These are phyloP conservation scores for Tribolium madens DNA, from an alignment of 1,140 invertebrate genomes.

Conservation along the genomic window DNA sequence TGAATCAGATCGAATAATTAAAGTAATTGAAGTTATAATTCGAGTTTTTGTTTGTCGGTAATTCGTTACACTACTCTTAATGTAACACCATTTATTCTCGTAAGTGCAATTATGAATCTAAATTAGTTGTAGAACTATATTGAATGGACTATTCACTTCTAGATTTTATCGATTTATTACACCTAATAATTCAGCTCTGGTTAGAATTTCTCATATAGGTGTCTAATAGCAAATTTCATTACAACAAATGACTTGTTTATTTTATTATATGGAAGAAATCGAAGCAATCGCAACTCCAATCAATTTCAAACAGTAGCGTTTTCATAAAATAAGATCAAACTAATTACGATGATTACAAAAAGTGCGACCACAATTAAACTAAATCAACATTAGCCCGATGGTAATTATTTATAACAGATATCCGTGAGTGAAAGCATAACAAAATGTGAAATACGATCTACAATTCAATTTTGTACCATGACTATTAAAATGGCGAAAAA, in stretches of 20 bases:
- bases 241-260: constrained; percentile 17
- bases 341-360: constrained; percentile 39
- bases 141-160: constrained; percentile 22
- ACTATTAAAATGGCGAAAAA: constrained; percentile 19
- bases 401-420: constrained; percentile 43
- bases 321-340: constrained; percentile 4
- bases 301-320: constrained; percentile 6
- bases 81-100: constrained; percentile 20
- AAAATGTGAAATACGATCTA: constrained; percentile 30
- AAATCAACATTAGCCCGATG: constrained; percentile 26
- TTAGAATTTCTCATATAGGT: neutral
- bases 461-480: constrained; percentile 30
- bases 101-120: constrained; percentile 17
- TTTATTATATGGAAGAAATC: neutral
- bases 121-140: constrained; percentile 12
- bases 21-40: constrained; percentile 12
- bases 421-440: constrained; percentile 43
- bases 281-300: neutral
- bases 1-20: constrained; percentile 1
- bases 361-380: constrained; percentile 32
- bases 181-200: constrained; percentile 22
- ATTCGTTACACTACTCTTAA: constrained; percentile 1
- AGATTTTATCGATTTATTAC: constrained; percentile 36
- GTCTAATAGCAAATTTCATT: constrained; percentile 13
- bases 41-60: constrained; percentile 21